Conservation (phyloP, 1,140 invertebrate genomes). For the Dendroctonus ponderosae region DNA sequence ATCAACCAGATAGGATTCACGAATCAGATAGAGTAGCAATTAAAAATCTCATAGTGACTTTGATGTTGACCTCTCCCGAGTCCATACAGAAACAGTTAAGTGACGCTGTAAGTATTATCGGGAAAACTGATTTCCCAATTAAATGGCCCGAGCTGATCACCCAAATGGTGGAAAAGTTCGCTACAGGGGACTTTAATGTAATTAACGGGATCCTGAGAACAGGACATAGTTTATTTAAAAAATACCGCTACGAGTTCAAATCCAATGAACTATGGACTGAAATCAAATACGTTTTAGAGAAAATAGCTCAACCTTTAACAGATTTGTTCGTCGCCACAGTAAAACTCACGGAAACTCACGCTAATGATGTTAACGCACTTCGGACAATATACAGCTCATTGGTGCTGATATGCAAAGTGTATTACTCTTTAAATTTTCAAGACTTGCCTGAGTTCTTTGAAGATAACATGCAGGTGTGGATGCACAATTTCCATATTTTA, state of each 20-base stretch:
- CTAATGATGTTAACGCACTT: slow-evolving; percentile 75
- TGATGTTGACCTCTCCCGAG: slow-evolving; percentile 91
- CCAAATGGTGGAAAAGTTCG: slow-evolving; percentile 91
- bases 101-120: slow-evolving; percentile 94
- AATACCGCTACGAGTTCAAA: slow-evolving; percentile 95
- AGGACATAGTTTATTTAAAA: slow-evolving; percentile 93
- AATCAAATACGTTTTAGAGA: slow-evolving; percentile 94
- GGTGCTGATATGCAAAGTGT: slow-evolving; percentile 90
- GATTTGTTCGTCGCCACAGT: slow-evolving; percentile 86
- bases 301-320: slow-evolving; percentile 90
- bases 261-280: slow-evolving; percentile 92
- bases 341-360: slow-evolving; percentile 75
- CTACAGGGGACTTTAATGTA: slow-evolving; percentile 86
- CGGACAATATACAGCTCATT: slow-evolving; percentile 89
- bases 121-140: slow-evolving; percentile 88
- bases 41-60: slow-evolving; percentile 82
- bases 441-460: slow-evolving; percentile 98
- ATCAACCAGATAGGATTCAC: slow-evolving; percentile 78
- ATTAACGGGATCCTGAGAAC: slow-evolving; percentile 95
- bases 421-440: slow-evolving; percentile 94
- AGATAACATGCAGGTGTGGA: slow-evolving; percentile 94
- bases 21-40: slow-evolving; percentile 73
- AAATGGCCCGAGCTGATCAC: slow-evolving; percentile 90
- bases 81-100: slow-evolving; percentile 91
- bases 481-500: slow-evolving; percentile 83